A percentile compares a stretch with the other conserved stretches of the same genome.
These are phyloP conservation scores for Poeciliopsis presidionis DNA, from an alignment of 2,797 vertebrate genomes.

Conservation along the genomic window DNA sequence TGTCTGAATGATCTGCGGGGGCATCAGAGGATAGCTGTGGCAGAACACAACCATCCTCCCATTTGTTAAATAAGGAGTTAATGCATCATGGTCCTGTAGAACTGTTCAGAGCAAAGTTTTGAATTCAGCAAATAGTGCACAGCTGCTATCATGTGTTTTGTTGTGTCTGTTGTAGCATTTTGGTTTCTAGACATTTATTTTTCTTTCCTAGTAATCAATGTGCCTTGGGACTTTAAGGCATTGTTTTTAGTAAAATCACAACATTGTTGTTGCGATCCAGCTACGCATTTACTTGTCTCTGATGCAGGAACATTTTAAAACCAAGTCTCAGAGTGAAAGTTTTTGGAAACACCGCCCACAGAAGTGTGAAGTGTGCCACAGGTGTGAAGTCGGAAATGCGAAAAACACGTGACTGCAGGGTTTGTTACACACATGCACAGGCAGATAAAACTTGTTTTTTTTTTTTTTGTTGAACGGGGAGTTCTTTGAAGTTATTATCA, in stretches of 20 bases:
- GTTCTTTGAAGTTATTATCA: neutral
- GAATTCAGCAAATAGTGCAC: neutral
- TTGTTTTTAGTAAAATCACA: too few species aligned
- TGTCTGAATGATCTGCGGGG: slow-evolving; percentile 35
- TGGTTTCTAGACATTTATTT: neutral
- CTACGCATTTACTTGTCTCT: too few species aligned
- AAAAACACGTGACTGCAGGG: too few species aligned
- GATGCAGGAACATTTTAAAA: too few species aligned
- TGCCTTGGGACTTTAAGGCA: neutral
- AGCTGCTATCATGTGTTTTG: neutral
- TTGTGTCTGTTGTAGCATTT: neutral
- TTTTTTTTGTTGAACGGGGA: neutral
- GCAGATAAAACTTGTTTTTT: too few species aligned
- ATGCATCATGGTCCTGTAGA: slow-evolving; percentile 7
- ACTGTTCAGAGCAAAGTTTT: neutral
- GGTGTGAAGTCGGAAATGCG: too few species aligned
- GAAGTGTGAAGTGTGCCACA: too few species aligned
- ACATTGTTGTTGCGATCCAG: too few species aligned
- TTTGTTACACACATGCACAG: too few species aligned
- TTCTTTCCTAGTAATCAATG: neutral
- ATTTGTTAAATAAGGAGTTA: slow-evolving; percentile 8
- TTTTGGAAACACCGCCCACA: too few species aligned
- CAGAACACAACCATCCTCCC: neutral
- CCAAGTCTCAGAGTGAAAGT: too few species aligned
- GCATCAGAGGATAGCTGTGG: neutral